These are phyloP conservation scores for Caerostris darwini DNA, from an alignment of 1,140 invertebrate genomes.

Conservation along the genomic window DNA sequence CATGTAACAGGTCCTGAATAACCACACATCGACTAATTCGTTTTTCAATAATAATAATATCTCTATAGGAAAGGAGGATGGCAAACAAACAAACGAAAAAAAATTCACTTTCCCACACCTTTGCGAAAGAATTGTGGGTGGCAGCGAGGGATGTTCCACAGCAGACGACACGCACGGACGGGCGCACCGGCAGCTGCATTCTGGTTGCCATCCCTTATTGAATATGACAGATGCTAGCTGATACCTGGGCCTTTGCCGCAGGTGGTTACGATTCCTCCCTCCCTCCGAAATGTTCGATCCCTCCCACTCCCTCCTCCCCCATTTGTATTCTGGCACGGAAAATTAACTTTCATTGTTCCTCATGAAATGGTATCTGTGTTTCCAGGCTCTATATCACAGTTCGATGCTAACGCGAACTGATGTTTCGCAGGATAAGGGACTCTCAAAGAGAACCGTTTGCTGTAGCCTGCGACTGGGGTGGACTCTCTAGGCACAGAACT, in stretches of 20 bases:
- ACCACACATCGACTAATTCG: too few species aligned
- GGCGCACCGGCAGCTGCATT: conserved; percentile 25
- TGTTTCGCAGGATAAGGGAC: not conserved
- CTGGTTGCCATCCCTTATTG: conserved; percentile 39
- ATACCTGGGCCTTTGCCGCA: conserved; percentile 57
- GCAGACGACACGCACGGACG: conserved; percentile 18
- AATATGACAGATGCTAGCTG: conserved; percentile 72
- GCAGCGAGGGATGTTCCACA: too few species aligned
- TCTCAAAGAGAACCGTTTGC: not conserved
- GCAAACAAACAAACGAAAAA: not conserved
- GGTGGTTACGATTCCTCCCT: conserved; percentile 11
- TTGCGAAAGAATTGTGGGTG: not conserved
- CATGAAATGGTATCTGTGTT: conserved; percentile 20
- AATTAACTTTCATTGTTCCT: conserved; percentile 59
- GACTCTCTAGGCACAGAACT: not conserved
- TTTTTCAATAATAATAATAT: too few species aligned
- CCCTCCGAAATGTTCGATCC: not conserved
- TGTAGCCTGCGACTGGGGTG: not conserved
- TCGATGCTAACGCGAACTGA: not conserved
- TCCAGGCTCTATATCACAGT: not conserved
- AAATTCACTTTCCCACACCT: not conserved
- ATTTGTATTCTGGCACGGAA: conserved; percentile 16
- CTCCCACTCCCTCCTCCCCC: not conserved
- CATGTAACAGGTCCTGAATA: too few species aligned
- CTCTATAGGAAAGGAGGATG: too few species aligned